A percentile compares a stretch with the other conserved stretches of the same genome.
Evolutionary conservation across 2,113 vertebrate species (phyloP).

Genomic region (Corythoichthys haematopterus): DNA sequence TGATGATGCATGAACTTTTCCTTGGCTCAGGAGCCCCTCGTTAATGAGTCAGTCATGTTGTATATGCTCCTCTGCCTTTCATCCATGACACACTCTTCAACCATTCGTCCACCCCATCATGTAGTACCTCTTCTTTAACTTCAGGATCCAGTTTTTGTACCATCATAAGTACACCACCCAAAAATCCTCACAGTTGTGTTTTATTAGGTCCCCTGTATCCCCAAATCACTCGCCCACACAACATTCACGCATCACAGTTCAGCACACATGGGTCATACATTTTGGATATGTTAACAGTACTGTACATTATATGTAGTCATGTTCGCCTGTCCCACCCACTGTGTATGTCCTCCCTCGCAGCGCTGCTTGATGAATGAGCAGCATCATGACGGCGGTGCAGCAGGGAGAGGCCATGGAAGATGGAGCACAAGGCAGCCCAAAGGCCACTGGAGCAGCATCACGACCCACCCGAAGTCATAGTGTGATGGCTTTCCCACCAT

Average conservation of each 20-base stretch:
- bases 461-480: constrained; percentile 57
- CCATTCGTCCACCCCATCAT: background rate
- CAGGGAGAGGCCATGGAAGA: constrained; percentile 68
- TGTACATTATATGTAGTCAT: constrained; percentile 30
- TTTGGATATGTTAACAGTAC: constrained; percentile 25
- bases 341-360: constrained; percentile 52
- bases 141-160: constrained; percentile 37
- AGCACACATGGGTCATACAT: constrained; percentile 8
- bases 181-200: constrained; percentile 27
- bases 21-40: too few species aligned
- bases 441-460: constrained; percentile 41
- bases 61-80: background rate
- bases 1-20: too few species aligned
- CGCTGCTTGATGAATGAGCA: constrained; percentile 67
- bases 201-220: constrained; percentile 26
- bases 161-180: constrained; percentile 11
- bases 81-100: background rate
- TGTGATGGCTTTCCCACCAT: constrained; percentile 70
- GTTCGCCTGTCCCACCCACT: constrained; percentile 59
- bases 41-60: too few species aligned
- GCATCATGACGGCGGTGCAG: constrained; percentile 19
- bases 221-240: background rate
- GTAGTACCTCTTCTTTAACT: background rate
- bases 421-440: constrained; percentile 40
- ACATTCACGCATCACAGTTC: constrained; percentile 20